Conservation (phyloP, 1,140 invertebrate genomes). For the Microplitis demolitor region DNA sequence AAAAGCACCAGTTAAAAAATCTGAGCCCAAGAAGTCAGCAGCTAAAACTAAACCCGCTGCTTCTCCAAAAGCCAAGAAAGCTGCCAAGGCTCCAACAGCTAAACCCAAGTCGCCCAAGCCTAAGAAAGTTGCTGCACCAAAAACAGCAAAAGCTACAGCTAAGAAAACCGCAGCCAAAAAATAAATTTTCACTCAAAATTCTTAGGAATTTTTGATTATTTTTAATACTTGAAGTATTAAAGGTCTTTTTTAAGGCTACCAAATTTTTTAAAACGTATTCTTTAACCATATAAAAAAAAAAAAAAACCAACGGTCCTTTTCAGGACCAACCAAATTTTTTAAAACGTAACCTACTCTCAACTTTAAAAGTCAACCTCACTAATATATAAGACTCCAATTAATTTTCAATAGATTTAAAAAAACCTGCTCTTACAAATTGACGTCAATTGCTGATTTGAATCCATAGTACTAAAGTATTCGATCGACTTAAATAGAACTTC, state of each 20-base stretch:
- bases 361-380: no score
- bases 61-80: neutral
- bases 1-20: neutral
- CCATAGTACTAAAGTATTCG: no score
- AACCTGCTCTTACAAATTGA: no score
- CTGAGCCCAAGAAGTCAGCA: neutral
- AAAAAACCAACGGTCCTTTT: neutral
- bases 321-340: neutral
- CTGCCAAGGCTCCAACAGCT: neutral
- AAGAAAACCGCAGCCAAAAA: slow-evolving; percentile 6
- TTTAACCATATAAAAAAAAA: no score
- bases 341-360: no score
- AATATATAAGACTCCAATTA: no score
- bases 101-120: slow-evolving; percentile 15
- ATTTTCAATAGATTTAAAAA: no score
- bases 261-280: no score
- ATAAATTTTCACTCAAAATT: neutral
- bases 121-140: neutral
- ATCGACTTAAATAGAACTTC: no score
- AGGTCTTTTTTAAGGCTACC: no score
- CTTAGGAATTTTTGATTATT: no score
- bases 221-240: neutral
- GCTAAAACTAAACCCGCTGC: neutral
- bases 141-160: neutral
- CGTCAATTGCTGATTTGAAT: no score